A percentile compares a stretch with the other conserved stretches of the same genome.
These are phyloP conservation scores for Apis cerana DNA, from an alignment of 1,140 invertebrate genomes.

Conservation along the genomic window DNA sequence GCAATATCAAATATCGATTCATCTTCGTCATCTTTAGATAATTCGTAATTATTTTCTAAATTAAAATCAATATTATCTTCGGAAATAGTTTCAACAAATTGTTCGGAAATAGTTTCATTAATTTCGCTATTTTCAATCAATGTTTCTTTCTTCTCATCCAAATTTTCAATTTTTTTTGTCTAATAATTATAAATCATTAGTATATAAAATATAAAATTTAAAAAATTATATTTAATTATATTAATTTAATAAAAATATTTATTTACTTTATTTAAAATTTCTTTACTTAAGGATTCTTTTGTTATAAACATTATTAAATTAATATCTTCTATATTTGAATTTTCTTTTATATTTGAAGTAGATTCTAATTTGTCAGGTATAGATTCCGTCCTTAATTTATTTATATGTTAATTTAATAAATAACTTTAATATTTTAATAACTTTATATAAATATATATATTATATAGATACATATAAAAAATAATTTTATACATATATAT, in stretches of 20 bases:
- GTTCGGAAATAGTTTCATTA: not conserved
- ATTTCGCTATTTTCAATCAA: not conserved
- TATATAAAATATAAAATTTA: not conserved
- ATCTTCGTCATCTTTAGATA: not conserved
- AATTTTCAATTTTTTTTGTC: not conserved
- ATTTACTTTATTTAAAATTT: constrained; percentile 11
- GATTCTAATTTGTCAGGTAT: constrained; percentile 38
- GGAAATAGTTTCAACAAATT: not conserved
- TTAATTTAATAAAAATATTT: not conserved
- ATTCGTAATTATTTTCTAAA: not conserved
- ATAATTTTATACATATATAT: too few species aligned
- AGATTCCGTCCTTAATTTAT: constrained; percentile 49
- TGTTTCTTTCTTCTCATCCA: not conserved
- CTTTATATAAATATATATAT: not conserved
- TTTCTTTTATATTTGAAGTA: constrained; percentile 49
- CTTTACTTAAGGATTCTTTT: not conserved
- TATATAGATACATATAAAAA: too few species aligned
- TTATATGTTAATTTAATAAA: not conserved
- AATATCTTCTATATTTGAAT: constrained; percentile 33
- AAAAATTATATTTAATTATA: not conserved
- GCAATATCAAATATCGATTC: not conserved
- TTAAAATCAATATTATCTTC: not conserved
- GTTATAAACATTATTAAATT: constrained; percentile 19
- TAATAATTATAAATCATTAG: not conserved
- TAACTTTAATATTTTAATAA: too few species aligned